A percentile compares a stretch with the other conserved stretches of the same genome.
These are phyloP conservation scores for Heliconius aoede DNA, from an alignment of 2,888 invertebrate species.

Conservation along the genomic window DNA sequence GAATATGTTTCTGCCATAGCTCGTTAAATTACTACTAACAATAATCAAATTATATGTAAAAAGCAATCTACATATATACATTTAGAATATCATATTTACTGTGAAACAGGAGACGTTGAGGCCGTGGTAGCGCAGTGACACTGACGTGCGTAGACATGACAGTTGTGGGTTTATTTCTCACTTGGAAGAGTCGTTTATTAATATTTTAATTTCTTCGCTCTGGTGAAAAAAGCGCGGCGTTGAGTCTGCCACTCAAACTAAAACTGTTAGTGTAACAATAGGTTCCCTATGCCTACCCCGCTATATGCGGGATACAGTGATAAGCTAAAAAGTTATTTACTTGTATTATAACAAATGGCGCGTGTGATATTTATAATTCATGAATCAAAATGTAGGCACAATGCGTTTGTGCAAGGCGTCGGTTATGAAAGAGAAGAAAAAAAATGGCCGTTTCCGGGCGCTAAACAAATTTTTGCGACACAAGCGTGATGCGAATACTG, in stretches of 20 bases:
- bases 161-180: too few species aligned
- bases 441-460: constrained; percentile 66
- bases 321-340: not conserved
- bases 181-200: too few species aligned
- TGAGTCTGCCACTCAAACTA: too few species aligned
- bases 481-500: constrained; percentile 58
- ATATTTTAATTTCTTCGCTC: too few species aligned
- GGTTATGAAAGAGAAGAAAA: constrained; percentile 51
- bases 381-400: constrained; percentile 63
- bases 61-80: constrained; percentile 35
- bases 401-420: constrained; percentile 58
- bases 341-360: constrained; percentile 46
- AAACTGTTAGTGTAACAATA: too few species aligned
- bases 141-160: too few species aligned
- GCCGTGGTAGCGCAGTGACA: too few species aligned
- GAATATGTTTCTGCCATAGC: not conserved
- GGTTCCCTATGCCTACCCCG: too few species aligned
- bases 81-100: constrained; percentile 29
- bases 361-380: constrained; percentile 76
- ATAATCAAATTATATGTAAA: constrained; percentile 31
- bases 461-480: constrained; percentile 64
- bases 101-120: not conserved
- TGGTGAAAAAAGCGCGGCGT: too few species aligned
- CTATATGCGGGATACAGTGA: too few species aligned
- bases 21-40: constrained; percentile 12